Conservation (phyloP, 2,888 invertebrate species). For the Drosophila eohydei region DNA sequence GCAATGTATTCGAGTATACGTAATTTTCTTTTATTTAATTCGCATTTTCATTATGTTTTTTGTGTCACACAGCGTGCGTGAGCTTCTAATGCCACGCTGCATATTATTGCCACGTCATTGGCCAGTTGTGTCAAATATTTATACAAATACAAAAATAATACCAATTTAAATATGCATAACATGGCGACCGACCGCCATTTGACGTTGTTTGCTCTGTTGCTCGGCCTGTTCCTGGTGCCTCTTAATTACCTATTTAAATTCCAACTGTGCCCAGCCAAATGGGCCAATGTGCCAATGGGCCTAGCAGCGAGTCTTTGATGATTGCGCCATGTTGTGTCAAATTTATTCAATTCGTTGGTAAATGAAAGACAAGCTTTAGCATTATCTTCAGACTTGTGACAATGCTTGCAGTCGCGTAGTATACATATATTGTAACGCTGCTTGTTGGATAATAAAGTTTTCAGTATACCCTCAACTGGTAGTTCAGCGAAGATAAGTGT, state of each 20-base stretch:
- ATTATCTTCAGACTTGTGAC: conserved; percentile 31
- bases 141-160: conserved; percentile 51
- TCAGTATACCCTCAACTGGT: neutral
- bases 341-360: conserved; percentile 34
- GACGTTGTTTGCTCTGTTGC: conserved; percentile 28
- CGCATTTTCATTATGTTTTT: conserved; percentile 36
- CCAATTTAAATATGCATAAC: conserved; percentile 74
- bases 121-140: conserved; percentile 38
- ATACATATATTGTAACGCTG: neutral
- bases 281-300: neutral
- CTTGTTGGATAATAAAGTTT: neutral
- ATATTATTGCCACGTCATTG: conserved; percentile 35
- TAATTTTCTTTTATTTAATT: conserved; percentile 54
- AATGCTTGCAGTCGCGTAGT: neutral
- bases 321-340: conserved; percentile 32
- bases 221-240: conserved; percentile 20
- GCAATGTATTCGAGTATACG: conserved; percentile 34
- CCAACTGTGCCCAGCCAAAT: conserved; percentile 58
- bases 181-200: conserved; percentile 43
- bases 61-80: conserved; percentile 36
- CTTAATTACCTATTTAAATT: conserved; percentile 72
- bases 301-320: conserved; percentile 24
- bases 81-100: conserved; percentile 16
- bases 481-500: neutral
- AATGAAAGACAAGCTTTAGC: conserved; percentile 45